Conservation (phyloP, 2,797 vertebrate species). For the Schizopygopsis pylzovi region DNA sequence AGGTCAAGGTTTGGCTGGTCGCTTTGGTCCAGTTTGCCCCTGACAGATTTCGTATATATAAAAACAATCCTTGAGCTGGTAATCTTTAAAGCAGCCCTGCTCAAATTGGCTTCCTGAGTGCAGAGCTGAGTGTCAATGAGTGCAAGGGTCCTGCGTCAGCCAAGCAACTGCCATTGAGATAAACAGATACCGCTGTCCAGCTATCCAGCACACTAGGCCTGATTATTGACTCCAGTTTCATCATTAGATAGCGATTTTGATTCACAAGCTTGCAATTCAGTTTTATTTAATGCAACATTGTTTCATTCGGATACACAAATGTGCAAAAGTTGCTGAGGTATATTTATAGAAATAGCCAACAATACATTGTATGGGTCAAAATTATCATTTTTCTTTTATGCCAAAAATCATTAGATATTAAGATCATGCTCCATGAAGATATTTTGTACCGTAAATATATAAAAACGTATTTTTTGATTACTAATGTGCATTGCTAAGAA, state of each 20-base stretch:
- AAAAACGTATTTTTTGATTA: neutral
- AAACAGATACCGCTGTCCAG: neutral
- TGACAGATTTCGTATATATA: neutral
- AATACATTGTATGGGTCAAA: no score
- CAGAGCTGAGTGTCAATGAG: neutral
- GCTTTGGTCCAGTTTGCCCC: neutral
- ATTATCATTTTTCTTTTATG: no score
- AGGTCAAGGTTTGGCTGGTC: neutral
- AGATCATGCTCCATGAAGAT: neutral
- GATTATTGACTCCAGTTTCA: no score
- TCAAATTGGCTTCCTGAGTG: neutral
- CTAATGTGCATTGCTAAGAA: neutral
- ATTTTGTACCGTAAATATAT: neutral
- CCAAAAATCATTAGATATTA: no score
- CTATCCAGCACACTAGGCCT: neutral
- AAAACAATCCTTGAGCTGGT: neutral
- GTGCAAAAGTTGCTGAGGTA: no score
- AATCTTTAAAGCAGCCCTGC: constrained; percentile 2
- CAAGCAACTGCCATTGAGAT: neutral
- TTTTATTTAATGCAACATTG: neutral
- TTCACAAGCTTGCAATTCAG: neutral
- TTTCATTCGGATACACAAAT: neutral
- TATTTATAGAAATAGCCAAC: no score
- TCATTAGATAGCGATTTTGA: neutral
- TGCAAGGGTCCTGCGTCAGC: neutral